Conservation (phyloP, 64 coral and sea anemone genomes). For the Actinia equina region DNA sequence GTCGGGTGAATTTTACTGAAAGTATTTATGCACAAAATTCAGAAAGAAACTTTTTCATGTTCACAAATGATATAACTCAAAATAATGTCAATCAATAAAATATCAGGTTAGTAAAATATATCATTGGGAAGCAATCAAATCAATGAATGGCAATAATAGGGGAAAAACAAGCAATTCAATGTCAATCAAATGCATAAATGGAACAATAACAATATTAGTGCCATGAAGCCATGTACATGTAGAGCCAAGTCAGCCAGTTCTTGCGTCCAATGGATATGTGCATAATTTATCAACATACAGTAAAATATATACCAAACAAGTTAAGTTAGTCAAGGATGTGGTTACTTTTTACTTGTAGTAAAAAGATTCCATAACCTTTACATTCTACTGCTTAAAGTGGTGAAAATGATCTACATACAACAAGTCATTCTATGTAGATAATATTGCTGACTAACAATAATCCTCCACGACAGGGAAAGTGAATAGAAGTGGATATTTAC, state of each 20-base stretch:
- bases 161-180: too few species aligned
- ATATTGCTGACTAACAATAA: background rate
- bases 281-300: background rate
- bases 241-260: background rate
- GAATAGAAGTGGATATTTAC: background rate
- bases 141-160: too few species aligned
- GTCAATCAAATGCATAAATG: background rate
- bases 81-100: too few species aligned
- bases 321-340: background rate
- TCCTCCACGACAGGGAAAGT: background rate
- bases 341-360: background rate
- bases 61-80: too few species aligned
- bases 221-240: background rate
- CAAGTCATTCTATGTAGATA: background rate
- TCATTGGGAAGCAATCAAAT: too few species aligned
- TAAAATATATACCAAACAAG: background rate
- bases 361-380: background rate
- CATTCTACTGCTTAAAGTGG: background rate
- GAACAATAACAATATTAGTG: background rate
- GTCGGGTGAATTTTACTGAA: too few species aligned
- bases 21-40: too few species aligned
- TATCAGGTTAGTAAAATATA: too few species aligned
- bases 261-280: background rate
- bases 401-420: slow-evolving; percentile 12
- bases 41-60: too few species aligned